Evolutionary conservation across 2,797 vertebrate species (phyloP), one percentile per base, ranked within the genome.

Genomic region (Neoniphon sammara): DNA sequence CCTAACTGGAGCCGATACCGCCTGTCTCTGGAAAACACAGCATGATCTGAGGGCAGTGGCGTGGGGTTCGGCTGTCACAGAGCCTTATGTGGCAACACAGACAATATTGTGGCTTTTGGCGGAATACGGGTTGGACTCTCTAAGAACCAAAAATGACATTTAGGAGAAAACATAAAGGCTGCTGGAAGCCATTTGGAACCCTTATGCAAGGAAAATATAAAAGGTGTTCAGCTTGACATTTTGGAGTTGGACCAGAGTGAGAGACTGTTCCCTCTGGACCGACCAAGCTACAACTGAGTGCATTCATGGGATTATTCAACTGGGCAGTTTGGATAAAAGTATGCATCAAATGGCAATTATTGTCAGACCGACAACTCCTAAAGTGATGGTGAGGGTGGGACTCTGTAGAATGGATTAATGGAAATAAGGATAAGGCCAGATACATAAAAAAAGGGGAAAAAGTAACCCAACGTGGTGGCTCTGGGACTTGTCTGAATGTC

Each of bases 21-120:
- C 74, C 77, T 55, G 63, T 81, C 70, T 83, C 71, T 80, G 60
- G 60, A 75, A 72, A 55, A 17, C 76, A 58, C 34, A 67, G 65
- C 49, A 77, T 74, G 65, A 39, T 69, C 23, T 54, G 47, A 65
- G 64, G 60, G 47, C 64, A 57, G 44, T 23, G 7, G 49, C 57
- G 67, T 64, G 36, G 66, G 70, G 59, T 68, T 64, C 70, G 30
- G 60, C 47, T 10, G 15, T 54, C 63, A 55, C 64, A 56, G 64
- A 78, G 58, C 50, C 30, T 78, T 80, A 65, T 82, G 47, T 72
- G 70, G 78, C 73, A 76, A 72, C 52, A 67, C 27, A 78, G 74
- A 79, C 30, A 27, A 60, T 75, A 50, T 64, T 77, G 77, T 75
- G 79, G 66, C 49, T 74, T 81, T 66, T 62, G 20, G 25, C 52